phyloP scores from a whole-genome alignment of 2,888 invertebrate genomes.

The Nowickia ferox region DNA sequence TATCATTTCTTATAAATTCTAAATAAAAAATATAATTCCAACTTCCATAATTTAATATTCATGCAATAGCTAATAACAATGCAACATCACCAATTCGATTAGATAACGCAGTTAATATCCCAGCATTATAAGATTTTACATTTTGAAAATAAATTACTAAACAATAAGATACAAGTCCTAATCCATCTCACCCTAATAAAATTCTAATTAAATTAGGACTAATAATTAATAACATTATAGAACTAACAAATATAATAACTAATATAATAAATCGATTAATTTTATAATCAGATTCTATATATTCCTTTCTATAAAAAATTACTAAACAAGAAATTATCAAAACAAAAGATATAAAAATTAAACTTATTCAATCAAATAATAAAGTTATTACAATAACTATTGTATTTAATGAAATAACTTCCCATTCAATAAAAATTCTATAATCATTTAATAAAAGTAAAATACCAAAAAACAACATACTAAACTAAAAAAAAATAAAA shows the following conservation, averaged over 20 bases:
- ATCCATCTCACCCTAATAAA: too few species aligned
- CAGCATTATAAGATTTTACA: slow-evolving; percentile 87
- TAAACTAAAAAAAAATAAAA: slow-evolving; percentile 84
- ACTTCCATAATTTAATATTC: slow-evolving; percentile 85
- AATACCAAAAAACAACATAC: slow-evolving; percentile 81
- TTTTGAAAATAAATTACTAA: slow-evolving; percentile 86
- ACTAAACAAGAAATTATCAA: too few species aligned
- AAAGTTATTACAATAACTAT: slow-evolving; percentile 84
- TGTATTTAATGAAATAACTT: slow-evolving; percentile 84
- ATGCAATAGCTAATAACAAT: slow-evolving; percentile 86
- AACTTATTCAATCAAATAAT: too few species aligned
- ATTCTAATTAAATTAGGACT: too few species aligned
- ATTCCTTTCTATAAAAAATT: too few species aligned
- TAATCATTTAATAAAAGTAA: slow-evolving; percentile 84
- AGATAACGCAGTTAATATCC: slow-evolving; percentile 88
- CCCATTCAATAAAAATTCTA: slow-evolving; percentile 85
- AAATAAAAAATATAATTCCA: slow-evolving; percentile 85
- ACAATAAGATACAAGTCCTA: too few species aligned
- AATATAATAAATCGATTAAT: too few species aligned
- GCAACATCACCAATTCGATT: slow-evolving; percentile 91
- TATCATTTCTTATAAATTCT: slow-evolving; percentile 84
- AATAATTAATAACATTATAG: too few species aligned
- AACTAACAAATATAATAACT: too few species aligned
- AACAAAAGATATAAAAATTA: too few species aligned
- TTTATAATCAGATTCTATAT: too few species aligned